Evolutionary conservation across 2,888 invertebrate genomes (phyloP).

Genomic region (Pheosia tremula): DNA sequence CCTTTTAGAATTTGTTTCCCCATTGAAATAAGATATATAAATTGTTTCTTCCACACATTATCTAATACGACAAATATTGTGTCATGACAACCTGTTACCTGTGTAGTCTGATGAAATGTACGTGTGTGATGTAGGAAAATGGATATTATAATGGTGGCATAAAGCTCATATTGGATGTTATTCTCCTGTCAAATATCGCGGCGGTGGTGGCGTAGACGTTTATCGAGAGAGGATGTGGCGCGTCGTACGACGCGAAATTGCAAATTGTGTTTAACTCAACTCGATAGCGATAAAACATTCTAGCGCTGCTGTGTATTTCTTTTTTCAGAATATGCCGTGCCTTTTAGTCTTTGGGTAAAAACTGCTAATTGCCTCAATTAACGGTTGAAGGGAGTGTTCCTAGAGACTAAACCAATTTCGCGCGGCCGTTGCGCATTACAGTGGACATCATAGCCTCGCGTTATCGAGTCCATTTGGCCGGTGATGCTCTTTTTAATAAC

Average conservation of each 20-base stretch:
- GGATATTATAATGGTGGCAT: slow-evolving; percentile 36
- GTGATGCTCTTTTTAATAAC: slow-evolving; percentile 77
- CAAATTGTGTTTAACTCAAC: slow-evolving; percentile 69
- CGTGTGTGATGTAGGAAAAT: slow-evolving; percentile 33
- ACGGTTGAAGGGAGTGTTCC: slow-evolving; percentile 42
- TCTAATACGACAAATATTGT: slow-evolving; percentile 37
- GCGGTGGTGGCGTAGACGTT: slow-evolving; percentile 45
- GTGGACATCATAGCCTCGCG: slow-evolving; percentile 70
- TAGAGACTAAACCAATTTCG: slow-evolving; percentile 62
- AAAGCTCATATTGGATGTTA: slow-evolving; percentile 36
- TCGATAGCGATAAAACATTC: slow-evolving; percentile 59
- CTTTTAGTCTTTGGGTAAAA: slow-evolving; percentile 39
- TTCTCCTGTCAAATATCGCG: slow-evolving; percentile 36
- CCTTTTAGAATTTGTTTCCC: not conserved
- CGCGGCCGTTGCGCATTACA: slow-evolving; percentile 66
- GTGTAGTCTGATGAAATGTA: slow-evolving; percentile 31
- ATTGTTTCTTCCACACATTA: slow-evolving; percentile 17
- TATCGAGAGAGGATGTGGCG: slow-evolving; percentile 69
- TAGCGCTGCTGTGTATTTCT: slow-evolving; percentile 22
- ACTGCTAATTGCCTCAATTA: slow-evolving; percentile 43
- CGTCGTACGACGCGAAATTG: slow-evolving; percentile 62
- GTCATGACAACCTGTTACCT: slow-evolving; percentile 51
- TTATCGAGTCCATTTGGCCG: slow-evolving; percentile 76
- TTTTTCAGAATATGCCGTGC: slow-evolving; percentile 20
- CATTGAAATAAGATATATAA: not conserved